These are phyloP conservation scores for Lycia hirtaria DNA, from an alignment of 2,888 invertebrate species.

Conservation along the genomic window DNA sequence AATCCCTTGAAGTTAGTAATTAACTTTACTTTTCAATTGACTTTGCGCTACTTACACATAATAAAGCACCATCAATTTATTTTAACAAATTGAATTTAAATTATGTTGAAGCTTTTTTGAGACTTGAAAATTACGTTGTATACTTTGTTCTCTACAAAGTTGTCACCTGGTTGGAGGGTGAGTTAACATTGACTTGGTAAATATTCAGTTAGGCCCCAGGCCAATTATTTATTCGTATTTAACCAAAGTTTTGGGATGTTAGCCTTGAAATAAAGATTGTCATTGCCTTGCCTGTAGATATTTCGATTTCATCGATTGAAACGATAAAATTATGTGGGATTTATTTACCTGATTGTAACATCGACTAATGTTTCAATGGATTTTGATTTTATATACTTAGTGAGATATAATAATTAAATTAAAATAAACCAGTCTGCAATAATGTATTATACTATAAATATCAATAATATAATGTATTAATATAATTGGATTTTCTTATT, in stretches of 20 bases:
- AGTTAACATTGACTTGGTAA: conserved; percentile 24
- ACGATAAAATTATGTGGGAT: too few species aligned
- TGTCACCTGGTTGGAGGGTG: conserved; percentile 19
- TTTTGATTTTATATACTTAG: too few species aligned
- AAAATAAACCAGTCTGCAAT: too few species aligned
- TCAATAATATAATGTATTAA: too few species aligned
- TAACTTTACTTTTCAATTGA: conserved; percentile 1
- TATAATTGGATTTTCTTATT: too few species aligned
- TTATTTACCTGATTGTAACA: too few species aligned
- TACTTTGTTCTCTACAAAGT: conserved; percentile 18
- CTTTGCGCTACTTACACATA: not conserved
- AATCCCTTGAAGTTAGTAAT: not conserved
- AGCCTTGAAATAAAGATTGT: not conserved
- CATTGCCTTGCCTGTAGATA: not conserved
- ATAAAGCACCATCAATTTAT: not conserved
- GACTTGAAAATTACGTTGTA: not conserved
- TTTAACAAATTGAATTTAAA: not conserved
- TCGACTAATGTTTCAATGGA: too few species aligned
- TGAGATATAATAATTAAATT: too few species aligned
- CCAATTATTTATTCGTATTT: conserved; percentile 28
- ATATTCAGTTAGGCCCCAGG: conserved; percentile 15
- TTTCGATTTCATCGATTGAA: not conserved
- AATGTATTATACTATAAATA: too few species aligned
- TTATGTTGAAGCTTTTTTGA: not conserved
- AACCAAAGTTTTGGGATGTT: conserved; percentile 4